These are phyloP conservation scores for Pimpla rufipes DNA, from an alignment of 2,888 invertebrate species.

Conservation along the genomic window DNA sequence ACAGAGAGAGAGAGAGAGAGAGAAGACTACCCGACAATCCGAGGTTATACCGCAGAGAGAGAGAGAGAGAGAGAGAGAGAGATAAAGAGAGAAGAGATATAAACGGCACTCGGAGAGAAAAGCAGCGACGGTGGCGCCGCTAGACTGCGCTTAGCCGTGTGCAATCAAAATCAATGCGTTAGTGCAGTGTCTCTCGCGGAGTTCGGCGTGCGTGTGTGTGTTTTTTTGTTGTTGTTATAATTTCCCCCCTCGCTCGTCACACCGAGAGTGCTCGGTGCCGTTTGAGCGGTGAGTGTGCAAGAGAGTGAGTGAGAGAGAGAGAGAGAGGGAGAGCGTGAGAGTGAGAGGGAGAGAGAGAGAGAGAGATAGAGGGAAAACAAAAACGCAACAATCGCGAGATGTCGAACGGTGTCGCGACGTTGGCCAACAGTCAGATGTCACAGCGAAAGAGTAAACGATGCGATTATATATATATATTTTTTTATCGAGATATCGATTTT, in stretches of 20 bases:
- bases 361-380: slow-evolving; percentile 9
- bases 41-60: slow-evolving; percentile 59
- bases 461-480: no score
- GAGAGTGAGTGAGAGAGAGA: neutral
- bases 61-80: slow-evolving; percentile 2
- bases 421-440: slow-evolving; percentile 75
- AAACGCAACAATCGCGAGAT: slow-evolving; percentile 71
- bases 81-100: slow-evolving; percentile 9
- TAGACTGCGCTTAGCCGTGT: slow-evolving; percentile 70
- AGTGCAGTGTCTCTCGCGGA: slow-evolving; percentile 72
- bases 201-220: slow-evolving; percentile 59
- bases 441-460: slow-evolving; percentile 74
- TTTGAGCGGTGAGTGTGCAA: neutral
- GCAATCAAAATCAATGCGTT: slow-evolving; percentile 81
- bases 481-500: slow-evolving; percentile 27
- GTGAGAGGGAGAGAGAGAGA: no score
- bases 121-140: slow-evolving; percentile 76
- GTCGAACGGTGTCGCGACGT: slow-evolving; percentile 79
- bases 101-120: slow-evolving; percentile 42
- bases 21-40: neutral
- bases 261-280: neutral
- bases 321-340: no score
- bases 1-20: no score
- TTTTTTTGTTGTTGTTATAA: no score
- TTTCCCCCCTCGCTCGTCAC: slow-evolving; percentile 24